A percentile compares a stretch with the other conserved stretches of the same genome.
These are phyloP conservation scores for Seira ritae DNA, from an alignment of 2,888 invertebrate genomes.

Conservation along the genomic window DNA sequence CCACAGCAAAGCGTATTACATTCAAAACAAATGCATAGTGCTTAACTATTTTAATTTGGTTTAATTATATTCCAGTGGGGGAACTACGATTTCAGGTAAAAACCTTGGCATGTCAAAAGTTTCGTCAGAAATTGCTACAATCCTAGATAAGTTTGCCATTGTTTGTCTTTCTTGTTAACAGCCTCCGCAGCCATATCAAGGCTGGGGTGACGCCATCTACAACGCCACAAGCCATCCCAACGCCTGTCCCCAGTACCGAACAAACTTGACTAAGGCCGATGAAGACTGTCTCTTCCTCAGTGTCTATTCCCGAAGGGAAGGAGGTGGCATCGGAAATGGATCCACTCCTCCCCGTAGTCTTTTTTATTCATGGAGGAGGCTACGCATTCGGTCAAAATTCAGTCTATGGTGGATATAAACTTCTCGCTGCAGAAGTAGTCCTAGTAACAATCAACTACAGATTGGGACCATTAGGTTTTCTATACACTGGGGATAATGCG, in stretches of 20 bases:
- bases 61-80: no score
- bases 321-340: conserved; percentile 10
- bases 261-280: conserved; percentile 33
- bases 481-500: conserved; percentile 52
- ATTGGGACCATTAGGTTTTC: conserved; percentile 58
- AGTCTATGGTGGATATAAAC: conserved; percentile 49
- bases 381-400: conserved; percentile 62
- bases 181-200: conserved; percentile 56
- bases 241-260: conserved; percentile 45
- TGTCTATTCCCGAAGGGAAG: conserved; percentile 47
- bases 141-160: no score
- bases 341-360: conserved; percentile 48
- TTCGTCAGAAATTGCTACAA: neutral
- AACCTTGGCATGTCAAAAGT: no score
- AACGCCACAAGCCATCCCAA: conserved; percentile 48
- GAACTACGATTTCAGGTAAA: conserved; percentile 49
- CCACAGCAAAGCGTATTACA: neutral
- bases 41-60: no score
- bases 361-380: conserved; percentile 65
- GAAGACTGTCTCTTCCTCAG: conserved; percentile 61
- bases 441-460: conserved; percentile 59
- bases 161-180: no score
- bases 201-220: conserved; percentile 35
- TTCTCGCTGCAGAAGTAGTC: conserved; percentile 40
- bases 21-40: neutral